These are phyloP conservation scores for Eolophus roseicapilla DNA, from an alignment of 2,113 vertebrate species.

Conservation along the genomic window DNA sequence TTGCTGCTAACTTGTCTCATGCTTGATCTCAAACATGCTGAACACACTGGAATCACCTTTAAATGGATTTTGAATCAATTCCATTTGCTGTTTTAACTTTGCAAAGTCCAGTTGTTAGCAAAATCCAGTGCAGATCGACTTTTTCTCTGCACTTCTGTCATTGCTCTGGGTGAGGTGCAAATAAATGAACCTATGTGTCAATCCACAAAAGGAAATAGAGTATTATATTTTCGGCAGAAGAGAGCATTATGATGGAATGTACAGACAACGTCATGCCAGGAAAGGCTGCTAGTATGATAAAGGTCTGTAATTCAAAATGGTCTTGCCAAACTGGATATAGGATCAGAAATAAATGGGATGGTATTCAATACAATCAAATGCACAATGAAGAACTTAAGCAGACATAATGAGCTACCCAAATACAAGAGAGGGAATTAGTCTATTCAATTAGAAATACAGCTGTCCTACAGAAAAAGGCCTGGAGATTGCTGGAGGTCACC, in stretches of 20 bases:
- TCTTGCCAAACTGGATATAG: not conserved
- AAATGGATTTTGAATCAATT: not conserved
- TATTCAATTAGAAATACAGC: not conserved
- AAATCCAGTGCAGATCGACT: not conserved
- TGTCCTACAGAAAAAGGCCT: not conserved
- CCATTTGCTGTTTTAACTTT: slow-evolving; percentile 5
- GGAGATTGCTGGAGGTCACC: not conserved
- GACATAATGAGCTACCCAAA: not conserved
- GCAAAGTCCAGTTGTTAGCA: not conserved
- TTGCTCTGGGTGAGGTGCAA: not conserved
- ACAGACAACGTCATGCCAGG: not conserved
- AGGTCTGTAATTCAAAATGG: not conserved
- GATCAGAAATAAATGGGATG: not conserved
- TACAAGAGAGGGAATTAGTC: not conserved
- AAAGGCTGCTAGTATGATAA: not conserved
- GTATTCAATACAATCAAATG: not conserved
- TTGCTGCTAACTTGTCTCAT: not conserved
- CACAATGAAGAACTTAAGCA: not conserved
- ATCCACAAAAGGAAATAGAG: not conserved
- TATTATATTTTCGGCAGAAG: not conserved
- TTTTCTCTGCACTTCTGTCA: not conserved
- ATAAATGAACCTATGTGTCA: not conserved
- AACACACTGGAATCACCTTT: not conserved
- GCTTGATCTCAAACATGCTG: not conserved
- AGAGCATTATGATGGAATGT: not conserved